Base-by-base conservation (phyloP, 2,888 invertebrate species). In the Halocaridina rubra region DNA sequence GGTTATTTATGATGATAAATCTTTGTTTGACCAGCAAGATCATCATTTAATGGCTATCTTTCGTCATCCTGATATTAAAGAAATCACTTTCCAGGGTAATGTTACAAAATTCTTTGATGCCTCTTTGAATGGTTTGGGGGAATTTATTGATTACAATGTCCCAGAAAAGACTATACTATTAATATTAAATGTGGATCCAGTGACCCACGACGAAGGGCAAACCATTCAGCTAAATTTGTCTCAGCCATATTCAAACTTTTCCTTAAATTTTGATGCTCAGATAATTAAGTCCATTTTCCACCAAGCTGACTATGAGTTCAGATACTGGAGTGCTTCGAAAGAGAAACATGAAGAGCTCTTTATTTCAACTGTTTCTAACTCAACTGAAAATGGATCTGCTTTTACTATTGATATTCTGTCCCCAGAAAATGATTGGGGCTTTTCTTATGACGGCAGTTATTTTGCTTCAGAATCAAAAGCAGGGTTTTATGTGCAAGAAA, bases 41-140 rank as follows among this genome's bases (percentile, higher is more conserved):
- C 61, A 84, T 72, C 53, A 46, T 22, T 3, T 84, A n/a, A 53
- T 27, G 16, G 78, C 72, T 10, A 69, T 59, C 10, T 74, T 84
- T 46, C 61, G 24, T 3, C 82, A 84, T 24, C 82, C 82, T 8
- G 82, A 84, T 27, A 78, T 78, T 29, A 39, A 84, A 46, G 39
- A 59, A 16, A 72, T 84, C 5, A 53, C 32, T 3, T 39, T 84
- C 10, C 19, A 72, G 2, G 78, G 78, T 16, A 78, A 84, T 19
- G 1, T 78, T n/a, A 84, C 72, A 3, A 32, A 33, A 13, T 19
- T 16, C 1, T 39, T 13, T 8, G 30, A 78, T 22, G 72, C 77
- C 13, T 30, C 78, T 5, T 13, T 84, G 61, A 22, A 27, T 53
- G 82, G 78, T 5, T 24, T 39, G 29, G 71, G 71, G 61, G 72